A percentile compares a stretch with the other conserved stretches of the same genome.
These are phyloP conservation scores for Doris montereyensis DNA, from an alignment of 2,888 invertebrate genomes.

Conservation along the genomic window DNA sequence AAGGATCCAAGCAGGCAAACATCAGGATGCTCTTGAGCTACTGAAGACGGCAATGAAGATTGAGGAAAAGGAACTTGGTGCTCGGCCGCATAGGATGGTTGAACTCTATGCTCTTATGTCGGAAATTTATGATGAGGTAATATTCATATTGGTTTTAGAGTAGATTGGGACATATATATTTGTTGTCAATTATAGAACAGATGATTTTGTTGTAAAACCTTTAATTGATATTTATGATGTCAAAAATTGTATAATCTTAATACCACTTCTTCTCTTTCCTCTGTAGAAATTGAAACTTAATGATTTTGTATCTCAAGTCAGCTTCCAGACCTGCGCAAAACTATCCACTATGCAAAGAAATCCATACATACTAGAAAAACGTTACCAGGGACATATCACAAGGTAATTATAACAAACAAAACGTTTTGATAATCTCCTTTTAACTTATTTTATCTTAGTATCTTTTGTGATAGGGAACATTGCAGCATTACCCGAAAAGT, in stretches of 20 bases:
- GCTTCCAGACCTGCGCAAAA: slow-evolving; percentile 68
- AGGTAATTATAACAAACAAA: slow-evolving; percentile 55
- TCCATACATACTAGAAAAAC: slow-evolving; percentile 67
- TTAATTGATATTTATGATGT: not conserved
- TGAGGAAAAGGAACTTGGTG: slow-evolving; percentile 70
- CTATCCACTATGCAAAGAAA: slow-evolving; percentile 68
- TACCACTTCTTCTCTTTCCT: not conserved
- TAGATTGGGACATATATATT: too few relatives aligned
- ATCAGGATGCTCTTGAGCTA: slow-evolving; percentile 68
- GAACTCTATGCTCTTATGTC: slow-evolving; percentile 71
- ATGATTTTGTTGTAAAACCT: too few relatives aligned
- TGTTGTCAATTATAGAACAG: too few relatives aligned
- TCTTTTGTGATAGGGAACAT: too few relatives aligned
- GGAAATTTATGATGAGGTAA: slow-evolving; percentile 71
- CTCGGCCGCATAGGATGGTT: slow-evolving; percentile 68
- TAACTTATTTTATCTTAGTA: too few relatives aligned
- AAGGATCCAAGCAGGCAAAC: slow-evolving; percentile 70
- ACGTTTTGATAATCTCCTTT: too few relatives aligned
- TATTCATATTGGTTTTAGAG: too few relatives aligned
- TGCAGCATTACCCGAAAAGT: too few relatives aligned
- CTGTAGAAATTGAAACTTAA: slow-evolving; percentile 70
- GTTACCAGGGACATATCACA: slow-evolving; percentile 66
- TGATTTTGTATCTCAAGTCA: slow-evolving; percentile 71
- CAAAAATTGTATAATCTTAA: not conserved
- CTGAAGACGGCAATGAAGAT: slow-evolving; percentile 69